Evolutionary conservation across 1,140 invertebrate species (phyloP).

Genomic region (Nasonia vitripennis): DNA sequence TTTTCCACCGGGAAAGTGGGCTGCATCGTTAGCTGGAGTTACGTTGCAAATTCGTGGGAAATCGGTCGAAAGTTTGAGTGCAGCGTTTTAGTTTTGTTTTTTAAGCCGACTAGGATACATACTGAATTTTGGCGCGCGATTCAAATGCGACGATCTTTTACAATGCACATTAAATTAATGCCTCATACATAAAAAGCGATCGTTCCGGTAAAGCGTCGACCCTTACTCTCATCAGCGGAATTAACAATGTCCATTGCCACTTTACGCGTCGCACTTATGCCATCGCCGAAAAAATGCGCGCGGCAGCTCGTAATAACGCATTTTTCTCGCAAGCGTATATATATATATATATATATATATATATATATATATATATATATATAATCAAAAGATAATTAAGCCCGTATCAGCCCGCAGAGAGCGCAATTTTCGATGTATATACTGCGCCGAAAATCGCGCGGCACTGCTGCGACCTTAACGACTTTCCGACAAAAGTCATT

Average conservation of each 20-base stretch:
- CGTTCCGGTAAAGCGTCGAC: neutral
- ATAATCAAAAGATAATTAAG: constrained; percentile 45
- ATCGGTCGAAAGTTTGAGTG: neutral
- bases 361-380: constrained; percentile 9
- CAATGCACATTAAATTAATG: neutral
- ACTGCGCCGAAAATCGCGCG: neutral
- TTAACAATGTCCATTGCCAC: constrained; percentile 31
- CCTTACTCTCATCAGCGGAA: neutral
- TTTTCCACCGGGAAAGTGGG: neutral
- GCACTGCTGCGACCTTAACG: neutral
- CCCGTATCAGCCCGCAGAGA: constrained; percentile 19
- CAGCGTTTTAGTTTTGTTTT: too few species aligned
- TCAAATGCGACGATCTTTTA: too few species aligned
- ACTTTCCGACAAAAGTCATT: constrained; percentile 36
- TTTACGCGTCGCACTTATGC: neutral
- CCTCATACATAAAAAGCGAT: neutral
- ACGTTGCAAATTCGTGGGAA: neutral
- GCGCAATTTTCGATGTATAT: constrained; percentile 37
- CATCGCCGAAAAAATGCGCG: neutral
- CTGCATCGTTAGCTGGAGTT: neutral
- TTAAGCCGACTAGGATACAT: too few species aligned
- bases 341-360: too few species aligned
- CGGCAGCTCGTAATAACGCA: neutral
- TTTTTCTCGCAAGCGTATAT: neutral
- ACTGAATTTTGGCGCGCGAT: neutral